Evolutionary conservation across 1,140 invertebrate species (phyloP).

Genomic region (Drosophila repletoides): DNA sequence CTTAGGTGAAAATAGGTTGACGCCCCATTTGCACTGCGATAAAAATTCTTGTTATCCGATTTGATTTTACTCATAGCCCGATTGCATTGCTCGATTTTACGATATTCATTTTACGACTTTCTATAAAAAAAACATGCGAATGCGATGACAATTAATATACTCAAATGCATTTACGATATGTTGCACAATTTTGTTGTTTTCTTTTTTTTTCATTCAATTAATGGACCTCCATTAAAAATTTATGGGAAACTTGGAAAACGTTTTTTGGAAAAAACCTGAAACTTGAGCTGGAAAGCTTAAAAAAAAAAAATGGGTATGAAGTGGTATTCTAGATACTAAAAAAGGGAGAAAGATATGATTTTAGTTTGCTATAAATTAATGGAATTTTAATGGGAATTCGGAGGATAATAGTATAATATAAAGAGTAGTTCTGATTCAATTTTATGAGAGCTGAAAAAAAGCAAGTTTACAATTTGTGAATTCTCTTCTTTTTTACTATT

Average conservation of each 20-base stretch:
- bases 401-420: no score
- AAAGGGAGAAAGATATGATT: no score
- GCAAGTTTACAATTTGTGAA: no score
- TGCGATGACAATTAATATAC: slow-evolving; percentile 5
- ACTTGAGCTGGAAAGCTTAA: no score
- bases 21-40: slow-evolving; percentile 16
- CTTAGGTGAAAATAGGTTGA: slow-evolving; percentile 26
- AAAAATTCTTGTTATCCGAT: background rate
- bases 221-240: slow-evolving; percentile 4
- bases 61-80: background rate
- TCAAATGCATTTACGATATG: slow-evolving; percentile 17
- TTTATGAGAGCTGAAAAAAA: no score
- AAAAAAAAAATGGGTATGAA: no score
- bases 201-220: background rate
- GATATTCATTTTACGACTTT: slow-evolving; percentile 21
- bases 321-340: no score
- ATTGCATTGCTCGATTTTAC: slow-evolving; percentile 10
- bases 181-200: background rate
- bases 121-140: slow-evolving; percentile 13
- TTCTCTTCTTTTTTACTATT: no score
- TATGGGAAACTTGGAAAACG: background rate
- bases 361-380: no score
- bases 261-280: no score
- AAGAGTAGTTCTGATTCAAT: no score
- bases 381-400: no score